Base-by-base conservation (phyloP, 2,888 invertebrate genomes). In the Aspidapion aeneum region DNA sequence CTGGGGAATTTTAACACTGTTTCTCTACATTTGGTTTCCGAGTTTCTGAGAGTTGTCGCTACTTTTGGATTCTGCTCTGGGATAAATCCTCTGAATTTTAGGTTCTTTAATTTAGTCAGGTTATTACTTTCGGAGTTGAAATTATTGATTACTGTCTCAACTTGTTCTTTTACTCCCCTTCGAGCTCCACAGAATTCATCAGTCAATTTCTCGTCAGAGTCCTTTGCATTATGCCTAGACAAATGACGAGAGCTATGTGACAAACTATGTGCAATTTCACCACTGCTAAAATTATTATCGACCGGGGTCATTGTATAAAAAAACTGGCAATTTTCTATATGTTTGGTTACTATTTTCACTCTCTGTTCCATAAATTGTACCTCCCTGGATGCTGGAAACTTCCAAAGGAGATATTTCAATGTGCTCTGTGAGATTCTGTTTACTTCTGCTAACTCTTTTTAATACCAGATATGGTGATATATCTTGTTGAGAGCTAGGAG, bases 1-100 rank as follows among this genome's bases (percentile, higher is more conserved):
- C 74, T 76, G 68, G 74, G 78, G 9, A 78, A 78, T 66, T 78
- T 76, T 18, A 79, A 64, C 17, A 80, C 69, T 67, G 78, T 79
- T 59, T 79, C 80, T 67, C 77, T 78, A 1, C 80, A 69, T 57
- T 74, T 72, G 70, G 49, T 72, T 73, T 49, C 70, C 70, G 21
- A 65, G 67, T 57, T 72, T 72, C 21, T 69, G 71, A n/a, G 69
- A 63, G 21, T 73, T 72, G 60, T 78, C 78, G 21, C 78, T 77
- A 1, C 77, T 77, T 62, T 77, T 78, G 0, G 79, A 78, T 49
- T 78, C 68, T n/a, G 66, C 71, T 61, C 76, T 67, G 18, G 66
- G 54, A 1, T 66, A 54, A 1, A 67, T 65, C 61, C 71, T 73
- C n/a, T n/a, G n/a, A n/a, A n/a, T n/a, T n/a, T n/a, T n/a, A n/a